Percentiles rank a stretch among this genome's conserved stretches.
Evolutionary conservation across 2,888 invertebrate genomes (phyloP).

Genomic region (Chrysotoxum bicinctum): DNA sequence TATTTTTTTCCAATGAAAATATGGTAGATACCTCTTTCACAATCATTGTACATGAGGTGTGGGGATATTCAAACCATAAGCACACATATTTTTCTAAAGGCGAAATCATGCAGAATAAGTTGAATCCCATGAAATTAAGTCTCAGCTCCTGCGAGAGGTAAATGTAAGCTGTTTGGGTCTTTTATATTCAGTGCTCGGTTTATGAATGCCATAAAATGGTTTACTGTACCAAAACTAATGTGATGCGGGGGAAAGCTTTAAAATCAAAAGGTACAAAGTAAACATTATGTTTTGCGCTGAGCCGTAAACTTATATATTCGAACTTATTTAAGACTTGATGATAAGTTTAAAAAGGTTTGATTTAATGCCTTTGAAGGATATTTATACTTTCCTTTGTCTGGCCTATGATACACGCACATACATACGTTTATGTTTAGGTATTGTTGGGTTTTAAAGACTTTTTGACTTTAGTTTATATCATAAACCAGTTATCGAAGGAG

Average conservation of each 20-base stretch:
- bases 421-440: background rate
- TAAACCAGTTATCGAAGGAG: background rate
- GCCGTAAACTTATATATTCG: constrained; percentile 8
- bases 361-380: background rate
- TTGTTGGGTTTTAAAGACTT: background rate
- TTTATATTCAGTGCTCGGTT: constrained; percentile 18
- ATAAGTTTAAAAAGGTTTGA: constrained; percentile 11
- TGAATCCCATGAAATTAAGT: constrained; percentile 22
- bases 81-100: background rate
- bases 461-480: background rate
- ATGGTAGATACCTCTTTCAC: background rate
- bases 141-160: constrained; percentile 17
- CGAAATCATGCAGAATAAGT: constrained; percentile 26
- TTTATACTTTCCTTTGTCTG: background rate
- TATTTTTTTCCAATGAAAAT: background rate
- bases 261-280: constrained; percentile 25
- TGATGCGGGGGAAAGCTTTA: constrained; percentile 11
- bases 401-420: background rate
- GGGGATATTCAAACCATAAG: background rate
- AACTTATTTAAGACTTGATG: constrained; percentile 18
- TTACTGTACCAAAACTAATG: constrained; percentile 21
- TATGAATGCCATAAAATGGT: constrained; percentile 22
- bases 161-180: constrained; percentile 13
- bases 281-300: constrained; percentile 16
- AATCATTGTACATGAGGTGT: background rate